Conservation (phyloP, 1,140 invertebrate species). For the Pseudoatta argentina region DNA sequence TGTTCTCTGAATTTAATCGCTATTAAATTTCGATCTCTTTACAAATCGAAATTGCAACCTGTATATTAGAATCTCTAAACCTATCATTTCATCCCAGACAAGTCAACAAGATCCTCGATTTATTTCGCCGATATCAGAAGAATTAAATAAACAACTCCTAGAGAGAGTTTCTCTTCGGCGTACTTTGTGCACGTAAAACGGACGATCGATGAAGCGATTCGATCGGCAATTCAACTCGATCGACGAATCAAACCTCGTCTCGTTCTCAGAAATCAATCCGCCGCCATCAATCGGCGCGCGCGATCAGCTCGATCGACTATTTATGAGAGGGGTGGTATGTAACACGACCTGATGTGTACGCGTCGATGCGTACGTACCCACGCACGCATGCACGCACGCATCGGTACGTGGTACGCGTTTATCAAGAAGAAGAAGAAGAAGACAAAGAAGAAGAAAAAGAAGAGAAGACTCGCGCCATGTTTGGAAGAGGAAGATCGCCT, state of each 20-base stretch:
- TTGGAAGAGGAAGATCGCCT: constrained; percentile 67
- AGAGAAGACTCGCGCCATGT: constrained; percentile 75
- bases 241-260: constrained; percentile 36
- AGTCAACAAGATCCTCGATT: not conserved
- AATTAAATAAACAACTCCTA: constrained; percentile 26
- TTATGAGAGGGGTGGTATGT: constrained; percentile 55
- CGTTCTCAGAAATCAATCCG: constrained; percentile 33
- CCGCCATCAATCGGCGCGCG: constrained; percentile 6
- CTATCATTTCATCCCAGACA: not conserved
- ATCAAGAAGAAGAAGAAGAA: constrained; percentile 61
- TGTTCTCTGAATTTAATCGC: not conserved
- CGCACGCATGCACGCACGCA: constrained; percentile 47
- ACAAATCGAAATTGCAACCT: not conserved
- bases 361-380: constrained; percentile 19
- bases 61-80: not conserved
- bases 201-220: constrained; percentile 15
- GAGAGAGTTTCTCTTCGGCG: not conserved
- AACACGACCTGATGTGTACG: not conserved
- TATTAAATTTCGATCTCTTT: not conserved
- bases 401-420: constrained; percentile 60
- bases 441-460: constrained; percentile 11
- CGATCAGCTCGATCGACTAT: constrained; percentile 62
- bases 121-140: not conserved
- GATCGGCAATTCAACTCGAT: constrained; percentile 48
- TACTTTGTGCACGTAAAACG: not conserved